phyloP scores from a whole-genome alignment of 2,888 invertebrate species.

The Orchestes rusci region DNA sequence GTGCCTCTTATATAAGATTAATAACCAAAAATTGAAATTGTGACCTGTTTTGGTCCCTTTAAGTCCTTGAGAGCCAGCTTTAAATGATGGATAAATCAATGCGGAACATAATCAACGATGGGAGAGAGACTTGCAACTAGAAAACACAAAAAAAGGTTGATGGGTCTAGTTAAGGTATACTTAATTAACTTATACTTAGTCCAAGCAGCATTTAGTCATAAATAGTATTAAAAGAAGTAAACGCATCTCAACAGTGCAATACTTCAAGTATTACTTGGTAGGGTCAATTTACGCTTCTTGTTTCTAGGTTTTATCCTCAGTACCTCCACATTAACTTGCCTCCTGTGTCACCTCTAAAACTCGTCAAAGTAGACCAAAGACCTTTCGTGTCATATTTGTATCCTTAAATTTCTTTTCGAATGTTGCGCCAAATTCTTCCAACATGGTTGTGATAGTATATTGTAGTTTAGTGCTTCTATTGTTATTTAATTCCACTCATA shows the following conservation, averaged over 20 bases:
- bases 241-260: slow-evolving; percentile 42
- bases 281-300: slow-evolving; percentile 19
- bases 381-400: slow-evolving; percentile 40
- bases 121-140: slow-evolving; percentile 23
- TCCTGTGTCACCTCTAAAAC: no score
- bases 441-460: slow-evolving; percentile 46
- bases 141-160: slow-evolving; percentile 31
- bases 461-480: slow-evolving; percentile 34
- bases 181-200: slow-evolving; percentile 38
- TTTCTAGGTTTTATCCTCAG: slow-evolving; percentile 34
- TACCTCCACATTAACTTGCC: no score
- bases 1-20: slow-evolving; percentile 36
- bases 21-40: slow-evolving; percentile 28
- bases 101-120: no score
- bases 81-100: no score
- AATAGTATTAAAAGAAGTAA: slow-evolving; percentile 36
- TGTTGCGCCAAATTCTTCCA: slow-evolving; percentile 45
- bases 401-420: slow-evolving; percentile 29
- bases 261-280: slow-evolving; percentile 36
- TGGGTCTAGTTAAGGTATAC: slow-evolving; percentile 31
- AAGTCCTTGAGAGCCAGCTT: slow-evolving; percentile 32
- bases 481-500: slow-evolving; percentile 14
- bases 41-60: slow-evolving; percentile 38
- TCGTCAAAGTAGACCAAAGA: slow-evolving; percentile 43
- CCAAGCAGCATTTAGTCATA: slow-evolving; percentile 42